phyloP scores from a whole-genome alignment of 2,888 invertebrate genomes.

The Pterostichus niger region DNA sequence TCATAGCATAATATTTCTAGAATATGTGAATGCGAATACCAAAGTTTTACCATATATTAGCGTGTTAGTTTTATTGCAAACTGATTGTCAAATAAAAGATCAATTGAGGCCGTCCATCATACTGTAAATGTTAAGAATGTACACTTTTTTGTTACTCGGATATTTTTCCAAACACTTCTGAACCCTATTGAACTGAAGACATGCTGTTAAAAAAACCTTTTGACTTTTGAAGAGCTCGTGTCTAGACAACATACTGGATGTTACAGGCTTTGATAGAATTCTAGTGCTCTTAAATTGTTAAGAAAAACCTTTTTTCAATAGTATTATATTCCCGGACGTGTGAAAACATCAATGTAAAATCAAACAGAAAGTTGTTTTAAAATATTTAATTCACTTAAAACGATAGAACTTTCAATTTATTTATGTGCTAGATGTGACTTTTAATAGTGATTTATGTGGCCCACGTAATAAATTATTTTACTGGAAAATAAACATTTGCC shows the following conservation, averaged over 20 bases:
- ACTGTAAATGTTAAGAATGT: not conserved
- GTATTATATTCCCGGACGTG: not conserved
- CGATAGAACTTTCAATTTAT: no score
- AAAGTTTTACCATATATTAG: no score
- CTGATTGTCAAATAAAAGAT: conserved; percentile 1
- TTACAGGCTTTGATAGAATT: conserved; percentile 24
- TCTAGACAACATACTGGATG: conserved; percentile 20
- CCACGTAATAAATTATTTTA: no score
- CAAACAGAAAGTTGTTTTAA: no score
- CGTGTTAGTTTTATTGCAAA: not conserved
- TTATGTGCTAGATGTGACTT: no score
- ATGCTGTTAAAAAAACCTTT: conserved; percentile 29
- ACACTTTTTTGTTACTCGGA: not conserved
- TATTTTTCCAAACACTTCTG: conserved; percentile 20
- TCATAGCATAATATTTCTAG: no score
- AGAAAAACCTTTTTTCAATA: conserved; percentile 6
- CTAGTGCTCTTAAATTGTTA: not conserved
- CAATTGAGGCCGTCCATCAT: not conserved
- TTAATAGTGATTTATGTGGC: no score
- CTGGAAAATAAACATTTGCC: no score
- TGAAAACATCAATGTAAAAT: conserved; percentile 11
- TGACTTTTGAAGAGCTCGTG: conserved; percentile 14
- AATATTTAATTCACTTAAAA: no score
- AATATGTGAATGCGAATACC: no score
- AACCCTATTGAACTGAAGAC: not conserved